Evolutionary conservation across 2,888 invertebrate species (phyloP), one percentile per base, ranked within the genome.

Genomic region (Phymatocera aterrima): DNA sequence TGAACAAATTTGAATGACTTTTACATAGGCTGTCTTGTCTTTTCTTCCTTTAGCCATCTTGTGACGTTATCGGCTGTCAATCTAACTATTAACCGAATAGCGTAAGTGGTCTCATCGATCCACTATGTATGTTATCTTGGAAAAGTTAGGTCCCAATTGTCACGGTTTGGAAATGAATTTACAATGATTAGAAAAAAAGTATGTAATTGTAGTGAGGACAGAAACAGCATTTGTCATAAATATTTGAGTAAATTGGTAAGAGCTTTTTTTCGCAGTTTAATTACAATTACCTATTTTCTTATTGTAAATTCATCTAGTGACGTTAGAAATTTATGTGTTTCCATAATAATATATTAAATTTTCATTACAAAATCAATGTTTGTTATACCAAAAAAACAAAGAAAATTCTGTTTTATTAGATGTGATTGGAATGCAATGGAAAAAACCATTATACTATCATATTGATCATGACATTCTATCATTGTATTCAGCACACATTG

Each of bases 1-100:
- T 21, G 15, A n/a, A 40, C n/a, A 77, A 84, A 83, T 81, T 65
- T 83, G 82, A 80, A 82, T 85, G 83, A 82, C 80, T 84, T 84
- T 84, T 83, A 86, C 82, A 89, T 87, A 87, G 87, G 87, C 85
- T 87, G 86, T 86, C 83, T 84, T 87, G 86, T 90, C 87, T 90
- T 90, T 89, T 90, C 87, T 89, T 86, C 87, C 93, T 93, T 89
- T 95, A 97, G 96, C 95, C 96, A 96, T 94, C 96, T 96, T 94
- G 96, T 95, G 95, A 96, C 96, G 92, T 95, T 96, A 93, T 96
- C 96, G 91, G 95, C 96, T 92, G 96, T 96, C 94, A 96, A 96
- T 94, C 95, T 96, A 93, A 95, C 96, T 93, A 94, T 96, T 94
- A 96, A 96, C 95, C 94, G 96, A 93, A 96, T 96, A 93, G 96